Base-by-base conservation (phyloP, 2,888 invertebrate genomes). In the Drepanosiphum platanoidis region DNA sequence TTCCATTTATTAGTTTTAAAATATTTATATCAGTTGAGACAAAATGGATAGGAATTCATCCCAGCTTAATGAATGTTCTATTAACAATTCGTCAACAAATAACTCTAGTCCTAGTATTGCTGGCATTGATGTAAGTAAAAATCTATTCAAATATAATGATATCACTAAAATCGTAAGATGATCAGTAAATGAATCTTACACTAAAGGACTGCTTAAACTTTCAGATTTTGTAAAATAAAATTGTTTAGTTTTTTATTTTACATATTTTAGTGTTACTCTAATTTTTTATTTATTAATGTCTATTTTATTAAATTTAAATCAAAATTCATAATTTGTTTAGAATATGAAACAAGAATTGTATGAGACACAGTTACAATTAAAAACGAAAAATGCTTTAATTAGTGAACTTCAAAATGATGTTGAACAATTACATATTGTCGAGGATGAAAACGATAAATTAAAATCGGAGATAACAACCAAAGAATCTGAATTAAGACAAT, bases 351-450 rank as follows among this genome's bases (percentile, higher is more conserved):
- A 84, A 84, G 83, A 84, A 75, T 58, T 84, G 36, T 52, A 84
- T 68, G 75, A 75, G 42, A 75, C 68, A 13, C 75, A 84, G 34
- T 30, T 84, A 22, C 83, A 75, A 36, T 75, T 84, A 7, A 84
- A 58, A 75, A 84, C 75, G 30, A 84, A 84, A 68, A 75, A 27
- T 75, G 75, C 66, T 22, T 68, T 77, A 52, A 75, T 84, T 36
- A 68, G 36, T 84, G 83, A 68, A 36, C 83, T 84, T 15, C 75
- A 84, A 84, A 52, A 77, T n/a, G 83, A 84, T 75, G 61, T 84
- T 22, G 75, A 75, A 22, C 83, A 84, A 52, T 66, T 84, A 52
- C 83, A 75, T 36, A 13, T 36, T 13, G 66, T 84, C 8, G 83
- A 84, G 68, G 83, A 84, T 58, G 66, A 84, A 77, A 75, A 84